Evolutionary conservation across 2,113 vertebrate genomes (phyloP).

Genomic region (Butorides virescens): DNA sequence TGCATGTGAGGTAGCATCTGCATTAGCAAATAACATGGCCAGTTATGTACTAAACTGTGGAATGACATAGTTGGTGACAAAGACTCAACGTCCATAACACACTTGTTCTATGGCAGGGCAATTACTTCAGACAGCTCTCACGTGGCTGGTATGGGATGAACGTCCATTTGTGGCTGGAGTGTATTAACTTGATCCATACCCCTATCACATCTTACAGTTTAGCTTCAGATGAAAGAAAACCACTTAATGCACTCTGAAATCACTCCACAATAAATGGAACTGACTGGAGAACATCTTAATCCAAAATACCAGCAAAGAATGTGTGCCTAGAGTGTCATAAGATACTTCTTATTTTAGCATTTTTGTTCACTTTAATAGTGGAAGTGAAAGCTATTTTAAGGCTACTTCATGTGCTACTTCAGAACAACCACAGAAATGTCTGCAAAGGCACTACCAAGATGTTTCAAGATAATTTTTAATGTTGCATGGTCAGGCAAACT

Average conservation of each 20-base stretch:
- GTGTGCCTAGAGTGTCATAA: not conserved
- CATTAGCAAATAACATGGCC: not conserved
- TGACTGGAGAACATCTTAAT: not conserved
- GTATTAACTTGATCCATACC: not conserved
- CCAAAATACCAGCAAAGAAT: not conserved
- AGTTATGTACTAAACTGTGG: not conserved
- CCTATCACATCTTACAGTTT: not conserved
- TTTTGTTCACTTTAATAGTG: not conserved
- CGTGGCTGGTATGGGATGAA: not conserved
- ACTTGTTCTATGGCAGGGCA: not conserved
- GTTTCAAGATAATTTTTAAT: not conserved
- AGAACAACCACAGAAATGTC: not conserved
- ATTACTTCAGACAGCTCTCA: not conserved
- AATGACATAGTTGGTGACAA: not conserved
- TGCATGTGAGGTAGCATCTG: not conserved
- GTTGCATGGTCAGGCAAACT: not conserved
- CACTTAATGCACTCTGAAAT: not conserved
- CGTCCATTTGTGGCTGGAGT: not conserved
- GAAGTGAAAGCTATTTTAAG: not conserved
- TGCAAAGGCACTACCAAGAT: not conserved
- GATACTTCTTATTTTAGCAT: not conserved
- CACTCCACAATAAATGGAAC: not conserved
- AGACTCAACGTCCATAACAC: accelerated
- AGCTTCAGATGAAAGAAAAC: not conserved
- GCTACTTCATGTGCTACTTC: not conserved